Conservation (phyloP, 1,140 invertebrate genomes). For the Apis cerana region DNA sequence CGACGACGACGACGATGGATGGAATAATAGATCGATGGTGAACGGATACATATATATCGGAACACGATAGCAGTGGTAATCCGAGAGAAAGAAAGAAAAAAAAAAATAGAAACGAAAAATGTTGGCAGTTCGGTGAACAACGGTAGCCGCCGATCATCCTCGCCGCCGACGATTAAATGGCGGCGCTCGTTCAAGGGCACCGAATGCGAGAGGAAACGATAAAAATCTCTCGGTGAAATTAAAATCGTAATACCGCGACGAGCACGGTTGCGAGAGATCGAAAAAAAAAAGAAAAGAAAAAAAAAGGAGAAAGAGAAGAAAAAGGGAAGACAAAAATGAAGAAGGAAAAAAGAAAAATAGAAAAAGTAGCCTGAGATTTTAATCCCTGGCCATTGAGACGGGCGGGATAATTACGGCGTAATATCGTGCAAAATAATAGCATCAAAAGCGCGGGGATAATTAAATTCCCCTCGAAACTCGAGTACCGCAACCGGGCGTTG, state of each 20-base stretch:
- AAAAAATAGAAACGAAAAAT: background rate
- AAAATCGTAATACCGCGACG: conserved; percentile 44
- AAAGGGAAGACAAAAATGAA: no score
- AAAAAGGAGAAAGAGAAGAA: background rate
- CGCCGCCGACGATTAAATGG: conserved; percentile 27
- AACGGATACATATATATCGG: background rate
- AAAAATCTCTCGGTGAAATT: conserved; percentile 41
- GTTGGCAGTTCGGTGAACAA: background rate
- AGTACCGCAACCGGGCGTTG: conserved; percentile 23
- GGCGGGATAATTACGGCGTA: conserved; percentile 53
- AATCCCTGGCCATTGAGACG: conserved; percentile 55
- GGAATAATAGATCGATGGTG: background rate
- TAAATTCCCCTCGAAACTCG: conserved; percentile 54
- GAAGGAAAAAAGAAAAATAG: background rate
- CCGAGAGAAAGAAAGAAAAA: background rate
- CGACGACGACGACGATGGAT: background rate
- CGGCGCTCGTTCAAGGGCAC: conserved; percentile 31
- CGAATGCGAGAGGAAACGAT: conserved; percentile 32
- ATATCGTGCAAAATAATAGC: conserved; percentile 60
- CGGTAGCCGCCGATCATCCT: background rate
- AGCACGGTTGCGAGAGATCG: background rate
- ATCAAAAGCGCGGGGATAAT: conserved; percentile 56
- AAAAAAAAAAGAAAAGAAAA: background rate
- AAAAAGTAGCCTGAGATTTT: conserved; percentile 51
- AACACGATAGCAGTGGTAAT: no score